Percentiles rank a stretch among this genome's conserved stretches.
Conservation (phyloP, 92 coral and sea anemone genomes). For the Paragorgia papillata region DNA sequence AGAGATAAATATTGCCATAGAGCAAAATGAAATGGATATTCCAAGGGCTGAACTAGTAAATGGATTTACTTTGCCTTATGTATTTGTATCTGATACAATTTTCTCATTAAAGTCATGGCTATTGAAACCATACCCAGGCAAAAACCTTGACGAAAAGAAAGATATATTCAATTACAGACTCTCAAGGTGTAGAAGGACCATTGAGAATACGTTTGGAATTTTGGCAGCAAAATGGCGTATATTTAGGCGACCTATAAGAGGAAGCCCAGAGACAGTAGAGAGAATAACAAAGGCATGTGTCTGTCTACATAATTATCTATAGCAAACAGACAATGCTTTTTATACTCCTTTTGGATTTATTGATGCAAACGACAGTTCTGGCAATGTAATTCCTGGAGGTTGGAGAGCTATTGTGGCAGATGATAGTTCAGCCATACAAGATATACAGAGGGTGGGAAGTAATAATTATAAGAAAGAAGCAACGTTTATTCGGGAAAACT, state of each 20-base stretch:
- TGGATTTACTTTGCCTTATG: slow-evolving; percentile 37
- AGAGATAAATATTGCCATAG: slow-evolving; percentile 25
- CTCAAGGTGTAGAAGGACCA: slow-evolving; percentile 45
- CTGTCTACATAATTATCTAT: too few species aligned
- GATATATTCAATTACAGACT: slow-evolving; percentile 45
- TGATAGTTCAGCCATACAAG: slow-evolving; percentile 27
- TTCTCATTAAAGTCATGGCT: slow-evolving; percentile 39
- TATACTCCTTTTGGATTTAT: slow-evolving; percentile 33
- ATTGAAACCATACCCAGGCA: slow-evolving; percentile 46
- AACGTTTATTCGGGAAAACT: slow-evolving; percentile 28
- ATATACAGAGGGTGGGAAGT: slow-evolving; percentile 9
- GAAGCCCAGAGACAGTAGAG: slow-evolving; percentile 15
- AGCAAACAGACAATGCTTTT: slow-evolving; percentile 34
- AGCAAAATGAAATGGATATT: slow-evolving; percentile 9
- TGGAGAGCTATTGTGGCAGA: slow-evolving; percentile 37
- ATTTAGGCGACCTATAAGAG: slow-evolving; percentile 38
- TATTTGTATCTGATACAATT: slow-evolving; percentile 25
- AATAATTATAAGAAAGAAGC: slow-evolving; percentile 36
- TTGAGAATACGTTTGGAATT: slow-evolving; percentile 46
- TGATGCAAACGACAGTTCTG: slow-evolving; percentile 16
- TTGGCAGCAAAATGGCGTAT: slow-evolving; percentile 49
- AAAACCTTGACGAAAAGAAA: slow-evolving; percentile 16
- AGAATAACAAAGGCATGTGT: slow-evolving; percentile 38
- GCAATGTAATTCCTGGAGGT: slow-evolving; percentile 12
- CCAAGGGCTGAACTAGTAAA: slow-evolving; percentile 40